Evolutionary conservation across 2,888 invertebrate species (phyloP), one percentile per base, ranked within the genome.

Genomic region (Fabriciana adippe): DNA sequence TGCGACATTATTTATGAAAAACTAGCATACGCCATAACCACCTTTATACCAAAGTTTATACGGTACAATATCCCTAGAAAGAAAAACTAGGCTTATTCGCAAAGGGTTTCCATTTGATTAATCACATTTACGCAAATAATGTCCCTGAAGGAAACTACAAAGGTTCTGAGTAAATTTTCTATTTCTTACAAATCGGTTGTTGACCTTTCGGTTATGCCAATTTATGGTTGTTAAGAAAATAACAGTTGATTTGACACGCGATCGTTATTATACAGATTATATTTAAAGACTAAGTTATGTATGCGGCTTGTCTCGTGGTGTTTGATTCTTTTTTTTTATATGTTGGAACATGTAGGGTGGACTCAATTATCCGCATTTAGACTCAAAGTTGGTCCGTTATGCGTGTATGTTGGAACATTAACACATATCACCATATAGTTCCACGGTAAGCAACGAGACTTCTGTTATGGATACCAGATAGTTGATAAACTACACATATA

Each of bases 81-180:
- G 14, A 8, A 3, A 26, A 18, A 8, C 50, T 57, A 69, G 48
- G 64, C 56, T 74, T 71, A 72, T 70, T 71, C 72, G 74, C 77
- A 76, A 74, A 73, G 81, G 79, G 75, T 82, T 79, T 79, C 78
- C 81, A 73, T 79, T 77, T 82, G 84, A 84, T 85, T 85, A 81
- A 85, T 85, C 83, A 81, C 76, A 75, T 78, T 77, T 81, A 78
- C 79, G 78, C 74, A 80, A 76, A 79, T 78, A 73, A 76, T 72
- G 78, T 72, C 74, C 70, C 68, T 72, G 71, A 72, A 63, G 64
- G 74, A 76, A 72, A 70, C 73, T 71, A 75, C 68, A 70, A 72
- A 72, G 63, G 70, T 48, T 35, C 48, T 31, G 48, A 61, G 41
- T 50, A 55, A 57, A 35, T 62, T 65, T 59, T 63, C 57, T 56